Evolutionary conservation across 2,888 invertebrate species (phyloP).

Genomic region (Lycophotia porphyrea): DNA sequence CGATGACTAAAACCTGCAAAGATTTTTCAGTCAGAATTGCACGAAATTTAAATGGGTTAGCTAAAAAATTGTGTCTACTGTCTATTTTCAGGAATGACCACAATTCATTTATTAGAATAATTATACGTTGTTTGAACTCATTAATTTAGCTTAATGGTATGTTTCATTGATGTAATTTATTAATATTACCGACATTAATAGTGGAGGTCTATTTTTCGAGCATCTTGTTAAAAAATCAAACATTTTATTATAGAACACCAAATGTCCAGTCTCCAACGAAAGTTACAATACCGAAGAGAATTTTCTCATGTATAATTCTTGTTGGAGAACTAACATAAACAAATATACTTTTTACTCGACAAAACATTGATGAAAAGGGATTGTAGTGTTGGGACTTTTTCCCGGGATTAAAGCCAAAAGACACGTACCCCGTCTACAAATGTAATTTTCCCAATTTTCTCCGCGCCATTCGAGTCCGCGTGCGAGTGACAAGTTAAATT

Average conservation of each 20-base stretch:
- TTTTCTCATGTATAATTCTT: background rate
- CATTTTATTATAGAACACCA: background rate
- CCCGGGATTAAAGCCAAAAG: background rate
- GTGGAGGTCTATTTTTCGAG: background rate
- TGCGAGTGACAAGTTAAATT: background rate
- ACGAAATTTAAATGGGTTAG: background rate
- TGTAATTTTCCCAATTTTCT: conserved; percentile 24
- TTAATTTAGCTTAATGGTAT: background rate
- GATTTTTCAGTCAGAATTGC: background rate
- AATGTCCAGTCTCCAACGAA: background rate
- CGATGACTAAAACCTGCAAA: background rate
- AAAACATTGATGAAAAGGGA: conserved; percentile 1
- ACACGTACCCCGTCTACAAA: conserved; percentile 1
- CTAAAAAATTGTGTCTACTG: background rate
- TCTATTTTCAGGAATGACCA: background rate
- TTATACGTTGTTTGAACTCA: background rate
- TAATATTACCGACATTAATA: background rate
- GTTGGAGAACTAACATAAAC: background rate
- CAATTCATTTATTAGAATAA: background rate
- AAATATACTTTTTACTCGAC: background rate
- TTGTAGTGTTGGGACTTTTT: conserved; percentile 12
- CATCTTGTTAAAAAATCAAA: background rate
- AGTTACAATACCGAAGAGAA: background rate
- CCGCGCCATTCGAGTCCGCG: background rate
- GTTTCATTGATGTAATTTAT: background rate